Conservation (phyloP, 2,113 vertebrate genomes). For the Chroicocephalus ridibundus region DNA sequence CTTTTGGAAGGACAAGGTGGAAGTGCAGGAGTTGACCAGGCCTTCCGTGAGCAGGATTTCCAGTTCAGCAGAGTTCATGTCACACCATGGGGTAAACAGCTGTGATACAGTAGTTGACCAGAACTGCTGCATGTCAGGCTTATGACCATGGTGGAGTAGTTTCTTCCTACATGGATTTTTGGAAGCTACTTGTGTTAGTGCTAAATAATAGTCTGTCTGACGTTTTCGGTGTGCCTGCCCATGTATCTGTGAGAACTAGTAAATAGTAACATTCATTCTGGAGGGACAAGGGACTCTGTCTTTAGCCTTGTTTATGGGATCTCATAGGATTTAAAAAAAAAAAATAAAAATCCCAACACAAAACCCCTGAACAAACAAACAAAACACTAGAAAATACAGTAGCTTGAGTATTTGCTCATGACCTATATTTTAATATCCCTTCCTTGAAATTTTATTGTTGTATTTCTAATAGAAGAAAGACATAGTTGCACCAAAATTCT, state of each 20-base stretch:
- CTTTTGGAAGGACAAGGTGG: background rate
- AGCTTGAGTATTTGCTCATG: background rate
- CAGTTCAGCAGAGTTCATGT: background rate
- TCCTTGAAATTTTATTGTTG: background rate
- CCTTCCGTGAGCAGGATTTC: background rate
- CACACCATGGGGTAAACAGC: fast-evolving
- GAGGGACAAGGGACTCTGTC: background rate
- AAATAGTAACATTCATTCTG: background rate
- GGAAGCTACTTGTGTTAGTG: background rate
- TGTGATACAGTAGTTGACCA: background rate
- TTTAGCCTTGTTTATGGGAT: background rate
- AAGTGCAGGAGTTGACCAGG: background rate
- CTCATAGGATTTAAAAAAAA: background rate
- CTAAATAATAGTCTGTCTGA: background rate
- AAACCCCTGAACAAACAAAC: background rate
- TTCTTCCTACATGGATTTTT: background rate
- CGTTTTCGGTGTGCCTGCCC: background rate
- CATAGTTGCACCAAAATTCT: background rate
- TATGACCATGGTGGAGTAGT: background rate
- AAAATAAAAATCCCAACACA: background rate
- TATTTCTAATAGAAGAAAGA: background rate
- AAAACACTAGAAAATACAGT: background rate
- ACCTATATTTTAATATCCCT: background rate
- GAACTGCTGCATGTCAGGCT: background rate
- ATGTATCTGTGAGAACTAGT: background rate